A percentile compares a stretch with the other conserved stretches of the same genome.
Evolutionary conservation across 2,797 vertebrate species (phyloP).

Genomic region (Balearica regulorum): DNA sequence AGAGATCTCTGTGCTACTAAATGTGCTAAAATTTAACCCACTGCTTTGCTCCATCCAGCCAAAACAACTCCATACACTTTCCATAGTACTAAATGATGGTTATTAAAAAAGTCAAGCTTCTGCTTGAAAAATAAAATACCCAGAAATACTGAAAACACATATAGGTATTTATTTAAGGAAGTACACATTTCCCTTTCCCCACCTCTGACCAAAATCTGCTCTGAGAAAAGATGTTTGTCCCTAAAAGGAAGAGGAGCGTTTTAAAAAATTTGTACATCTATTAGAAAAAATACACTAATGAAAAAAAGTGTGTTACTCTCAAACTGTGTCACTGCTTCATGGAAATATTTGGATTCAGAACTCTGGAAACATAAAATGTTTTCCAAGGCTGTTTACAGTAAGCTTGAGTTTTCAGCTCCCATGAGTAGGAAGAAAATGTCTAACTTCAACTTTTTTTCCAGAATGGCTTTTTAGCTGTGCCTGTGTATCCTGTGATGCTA

Average conservation of each 20-base stretch:
- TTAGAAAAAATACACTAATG: neutral
- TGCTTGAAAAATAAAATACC: slow-evolving; percentile 11
- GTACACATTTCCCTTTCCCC: slow-evolving; percentile 49
- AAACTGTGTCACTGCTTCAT: slow-evolving; percentile 4
- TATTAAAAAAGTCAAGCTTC: neutral
- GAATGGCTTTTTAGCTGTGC: neutral
- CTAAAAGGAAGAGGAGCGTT: neutral
- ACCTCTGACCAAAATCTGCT: neutral
- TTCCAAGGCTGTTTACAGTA: slow-evolving; percentile 58
- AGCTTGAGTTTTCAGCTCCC: slow-evolving; percentile 35
- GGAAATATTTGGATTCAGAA: slow-evolving; percentile 40
- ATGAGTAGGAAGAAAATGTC: slow-evolving; percentile 12
- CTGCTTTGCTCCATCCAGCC: slow-evolving; percentile 47
- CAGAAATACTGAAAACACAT: neutral
- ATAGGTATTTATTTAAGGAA: slow-evolving; percentile 60
- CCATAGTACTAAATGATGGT: neutral
- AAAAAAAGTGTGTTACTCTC: neutral
- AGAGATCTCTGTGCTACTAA: slow-evolving; percentile 58
- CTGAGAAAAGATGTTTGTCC: slow-evolving; percentile 19
- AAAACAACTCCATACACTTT: slow-evolving; percentile 45
- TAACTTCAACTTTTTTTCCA: neutral
- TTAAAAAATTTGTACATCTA: neutral
- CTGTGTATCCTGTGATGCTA: neutral
- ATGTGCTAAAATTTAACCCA: slow-evolving; percentile 64
- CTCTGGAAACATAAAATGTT: slow-evolving; percentile 30